Percentiles rank a stretch among this genome's conserved stretches.
phyloP scores from a whole-genome alignment of 2,113 vertebrate genomes.

The Oceanodroma tethys region DNA sequence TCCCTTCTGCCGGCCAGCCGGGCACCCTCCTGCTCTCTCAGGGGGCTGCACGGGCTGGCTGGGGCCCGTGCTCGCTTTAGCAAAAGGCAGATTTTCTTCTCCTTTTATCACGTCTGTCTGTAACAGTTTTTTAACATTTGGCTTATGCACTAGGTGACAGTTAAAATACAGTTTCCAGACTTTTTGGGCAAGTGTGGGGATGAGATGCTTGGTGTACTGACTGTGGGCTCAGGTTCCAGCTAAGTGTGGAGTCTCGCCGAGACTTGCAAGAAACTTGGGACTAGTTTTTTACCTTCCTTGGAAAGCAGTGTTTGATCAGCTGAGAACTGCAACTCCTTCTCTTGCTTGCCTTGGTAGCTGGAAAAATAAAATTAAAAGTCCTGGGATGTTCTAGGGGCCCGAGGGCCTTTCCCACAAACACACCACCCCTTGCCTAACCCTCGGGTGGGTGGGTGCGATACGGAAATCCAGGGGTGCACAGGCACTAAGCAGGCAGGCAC shows the following conservation, averaged over 20 bases:
- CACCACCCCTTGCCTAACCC: accelerated
- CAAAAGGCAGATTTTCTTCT: background rate
- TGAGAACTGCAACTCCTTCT: background rate
- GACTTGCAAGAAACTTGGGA: accelerated
- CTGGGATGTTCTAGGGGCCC: background rate
- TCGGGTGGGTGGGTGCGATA: accelerated
- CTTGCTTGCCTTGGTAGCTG: background rate
- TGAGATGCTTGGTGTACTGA: background rate
- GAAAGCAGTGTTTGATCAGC: background rate
- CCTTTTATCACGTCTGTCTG: background rate
- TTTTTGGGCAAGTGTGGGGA: background rate
- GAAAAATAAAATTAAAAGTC: accelerated
- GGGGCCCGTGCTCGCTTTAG: background rate
- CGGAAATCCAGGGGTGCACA: accelerated
- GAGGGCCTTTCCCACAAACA: background rate
- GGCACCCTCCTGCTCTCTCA: background rate
- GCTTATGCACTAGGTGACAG: background rate
- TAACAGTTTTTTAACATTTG: background rate
- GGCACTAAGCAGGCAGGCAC: accelerated
- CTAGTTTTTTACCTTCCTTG: accelerated
- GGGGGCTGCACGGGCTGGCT: background rate
- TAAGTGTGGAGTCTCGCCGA: accelerated
- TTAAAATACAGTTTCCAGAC: background rate
- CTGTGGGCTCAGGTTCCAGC: background rate
- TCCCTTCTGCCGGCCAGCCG: background rate